phyloP scores from a whole-genome alignment of 64 coral and sea anemone species.

The Pocillopora damicornis region DNA sequence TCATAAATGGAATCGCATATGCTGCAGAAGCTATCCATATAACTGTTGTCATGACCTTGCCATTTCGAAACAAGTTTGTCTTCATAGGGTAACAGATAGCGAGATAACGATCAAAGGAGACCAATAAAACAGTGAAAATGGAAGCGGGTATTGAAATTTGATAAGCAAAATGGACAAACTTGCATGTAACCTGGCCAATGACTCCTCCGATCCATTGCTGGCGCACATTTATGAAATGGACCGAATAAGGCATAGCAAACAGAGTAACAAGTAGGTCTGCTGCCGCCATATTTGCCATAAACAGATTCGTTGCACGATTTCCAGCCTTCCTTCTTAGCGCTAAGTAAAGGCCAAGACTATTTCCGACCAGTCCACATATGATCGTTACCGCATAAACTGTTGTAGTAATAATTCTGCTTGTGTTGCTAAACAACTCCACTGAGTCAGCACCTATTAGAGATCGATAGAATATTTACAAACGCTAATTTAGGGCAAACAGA shows the following conservation, averaged over 20 bases:
- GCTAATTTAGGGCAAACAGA: neutral
- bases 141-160: slow-evolving; percentile 53
- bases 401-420: slow-evolving; percentile 34
- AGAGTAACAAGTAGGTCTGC: slow-evolving; percentile 53
- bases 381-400: slow-evolving; percentile 36
- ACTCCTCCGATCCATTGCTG: slow-evolving; percentile 45
- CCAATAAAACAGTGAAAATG: slow-evolving; percentile 32
- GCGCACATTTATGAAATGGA: slow-evolving; percentile 15
- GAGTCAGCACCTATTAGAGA: neutral
- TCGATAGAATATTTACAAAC: neutral
- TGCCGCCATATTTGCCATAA: slow-evolving; percentile 54
- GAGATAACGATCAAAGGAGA: slow-evolving; percentile 50
- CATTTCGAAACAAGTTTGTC: neutral
- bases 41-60: neutral
- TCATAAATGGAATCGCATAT: slow-evolving; percentile 13
- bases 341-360: slow-evolving; percentile 44
- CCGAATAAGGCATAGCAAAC: slow-evolving; percentile 18
- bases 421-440: neutral
- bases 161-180: slow-evolving; percentile 31
- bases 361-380: slow-evolving; percentile 41
- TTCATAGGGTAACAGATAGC: slow-evolving; percentile 42
- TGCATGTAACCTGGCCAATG: slow-evolving; percentile 38
- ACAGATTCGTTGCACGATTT: slow-evolving; percentile 33
- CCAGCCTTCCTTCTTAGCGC: slow-evolving; percentile 19
- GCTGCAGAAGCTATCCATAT: neutral